phyloP scores from a whole-genome alignment of 2,888 invertebrate species.

The Brachylomia viminalis region DNA sequence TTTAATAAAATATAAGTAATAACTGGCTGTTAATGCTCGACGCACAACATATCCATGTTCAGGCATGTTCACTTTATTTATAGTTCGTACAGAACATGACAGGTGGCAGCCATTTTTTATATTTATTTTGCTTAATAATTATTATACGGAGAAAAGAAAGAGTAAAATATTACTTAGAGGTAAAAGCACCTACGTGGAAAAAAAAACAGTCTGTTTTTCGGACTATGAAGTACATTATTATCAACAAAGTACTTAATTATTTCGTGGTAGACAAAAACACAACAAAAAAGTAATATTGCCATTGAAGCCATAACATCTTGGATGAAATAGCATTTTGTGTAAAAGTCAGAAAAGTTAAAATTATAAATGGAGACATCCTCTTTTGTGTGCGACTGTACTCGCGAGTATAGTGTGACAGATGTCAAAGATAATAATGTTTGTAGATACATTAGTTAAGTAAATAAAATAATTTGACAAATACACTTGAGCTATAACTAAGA shows the following conservation, averaged over 20 bases:
- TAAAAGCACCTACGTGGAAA: background rate
- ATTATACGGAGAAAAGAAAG: too few relatives aligned
- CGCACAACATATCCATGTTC: too few relatives aligned
- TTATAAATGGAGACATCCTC: background rate
- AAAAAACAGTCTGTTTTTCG: background rate
- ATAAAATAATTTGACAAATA: conserved; percentile 10
- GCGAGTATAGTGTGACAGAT: conserved; percentile 26
- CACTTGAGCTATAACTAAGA: conserved; percentile 5
- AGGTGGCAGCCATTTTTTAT: conserved; percentile 33
- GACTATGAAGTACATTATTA: background rate
- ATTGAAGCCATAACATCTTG: background rate
- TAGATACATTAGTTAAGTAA: conserved; percentile 23
- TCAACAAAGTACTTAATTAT: background rate
- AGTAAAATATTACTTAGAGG: background rate
- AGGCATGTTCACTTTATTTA: conserved; percentile 7
- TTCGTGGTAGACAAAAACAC: background rate
- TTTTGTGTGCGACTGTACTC: conserved; percentile 6
- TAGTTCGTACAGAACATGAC: background rate
- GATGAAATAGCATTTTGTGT: background rate
- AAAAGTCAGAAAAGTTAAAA: background rate
- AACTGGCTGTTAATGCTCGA: background rate
- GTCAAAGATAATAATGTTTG: conserved; percentile 38
- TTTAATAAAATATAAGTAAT: conserved; percentile 10
- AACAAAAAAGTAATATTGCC: background rate
- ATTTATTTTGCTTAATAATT: too few relatives aligned